Evolutionary conservation across 1,140 invertebrate species (phyloP), one percentile per base, ranked within the genome.

Genomic region (Homalodisca vitripennis): DNA sequence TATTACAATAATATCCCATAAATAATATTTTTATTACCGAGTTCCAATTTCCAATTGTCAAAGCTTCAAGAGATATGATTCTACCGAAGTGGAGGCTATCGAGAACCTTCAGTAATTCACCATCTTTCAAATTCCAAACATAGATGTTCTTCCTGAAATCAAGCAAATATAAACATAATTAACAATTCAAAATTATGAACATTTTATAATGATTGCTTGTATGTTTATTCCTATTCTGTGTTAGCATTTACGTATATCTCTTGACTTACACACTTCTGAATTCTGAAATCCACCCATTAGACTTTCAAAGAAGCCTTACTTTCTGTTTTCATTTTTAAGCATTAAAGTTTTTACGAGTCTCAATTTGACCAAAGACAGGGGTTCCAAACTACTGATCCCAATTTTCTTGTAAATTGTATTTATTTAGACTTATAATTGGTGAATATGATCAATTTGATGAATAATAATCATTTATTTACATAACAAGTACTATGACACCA

Each of bases 81-180:
- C 97, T 84, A 0, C 94, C 96, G 77, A 99, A 99, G 80, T 99
- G 97, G 80, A 99, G 97, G 0, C 96, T 97, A 77, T 99, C 97
- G 14, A 99, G 79, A 3, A 94, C 86, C 82, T 98, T 98, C 0
- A 98, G 86, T 65, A 98, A 82, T 70, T 94, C 87, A 0, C 84
- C 84, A 1, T 85, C 88, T 71, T 86, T 83, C 14, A 97, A 82
- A 76, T 89, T 91, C 95, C 96, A 99, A 0, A 98, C 92, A 78
- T 98, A 99, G 0, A 99, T 81, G 81, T 92, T 97, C 80, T 98
- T 98, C 71, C 96, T 93, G 77, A 2, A 80, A 80, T 71, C 48
- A 3, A 63, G 41, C 24, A 62, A 41, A 41, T 10, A 10, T 10
- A 41, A 41, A 10, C 34, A 41, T 17, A 41, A 17, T 41, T 10